Evolutionary conservation across 2,888 invertebrate genomes (phyloP).

Genomic region (Cerastis leucographa): DNA sequence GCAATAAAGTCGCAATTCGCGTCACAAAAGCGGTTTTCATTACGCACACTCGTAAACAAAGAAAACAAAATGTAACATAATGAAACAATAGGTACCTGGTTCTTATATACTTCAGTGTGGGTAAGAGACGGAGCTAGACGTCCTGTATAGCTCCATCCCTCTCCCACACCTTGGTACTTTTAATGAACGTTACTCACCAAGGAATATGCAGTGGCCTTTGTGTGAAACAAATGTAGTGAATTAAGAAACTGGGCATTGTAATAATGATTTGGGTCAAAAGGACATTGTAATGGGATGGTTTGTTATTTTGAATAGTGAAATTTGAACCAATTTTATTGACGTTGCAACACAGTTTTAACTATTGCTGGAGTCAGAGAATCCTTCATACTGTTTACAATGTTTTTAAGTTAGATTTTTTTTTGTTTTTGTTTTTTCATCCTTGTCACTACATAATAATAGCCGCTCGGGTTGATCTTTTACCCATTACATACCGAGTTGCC

Average conservation of each 20-base stretch:
- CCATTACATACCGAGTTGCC: too few relatives aligned
- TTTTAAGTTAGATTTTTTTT: too few relatives aligned
- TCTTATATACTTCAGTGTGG: background rate
- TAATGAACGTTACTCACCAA: slow-evolving; percentile 52
- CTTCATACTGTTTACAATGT: too few relatives aligned
- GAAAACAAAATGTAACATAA: slow-evolving; percentile 63
- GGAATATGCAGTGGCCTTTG: slow-evolving; percentile 41
- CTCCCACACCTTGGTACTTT: slow-evolving; percentile 20
- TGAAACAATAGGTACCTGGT: slow-evolving; percentile 65
- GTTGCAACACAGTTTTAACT: too few relatives aligned
- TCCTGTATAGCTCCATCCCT: background rate
- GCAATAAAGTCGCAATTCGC: slow-evolving; percentile 66
- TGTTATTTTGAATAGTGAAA: background rate
- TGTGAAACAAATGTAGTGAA: slow-evolving; percentile 51
- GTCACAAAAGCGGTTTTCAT: slow-evolving; percentile 68
- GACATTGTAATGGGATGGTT: background rate
- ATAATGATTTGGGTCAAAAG: slow-evolving; percentile 5
- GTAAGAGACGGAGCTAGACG: background rate
- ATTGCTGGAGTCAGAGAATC: too few relatives aligned
- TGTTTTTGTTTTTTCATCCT: too few relatives aligned
- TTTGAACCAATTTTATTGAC: background rate
- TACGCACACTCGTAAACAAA: slow-evolving; percentile 71
- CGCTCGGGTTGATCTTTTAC: too few relatives aligned
- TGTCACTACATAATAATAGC: too few relatives aligned
- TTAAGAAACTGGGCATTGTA: slow-evolving; percentile 47